A percentile compares a stretch with the other conserved stretches of the same genome.
Conservation (phyloP, 2,113 vertebrate genomes). For the Leptobrachium leishanense region DNA sequence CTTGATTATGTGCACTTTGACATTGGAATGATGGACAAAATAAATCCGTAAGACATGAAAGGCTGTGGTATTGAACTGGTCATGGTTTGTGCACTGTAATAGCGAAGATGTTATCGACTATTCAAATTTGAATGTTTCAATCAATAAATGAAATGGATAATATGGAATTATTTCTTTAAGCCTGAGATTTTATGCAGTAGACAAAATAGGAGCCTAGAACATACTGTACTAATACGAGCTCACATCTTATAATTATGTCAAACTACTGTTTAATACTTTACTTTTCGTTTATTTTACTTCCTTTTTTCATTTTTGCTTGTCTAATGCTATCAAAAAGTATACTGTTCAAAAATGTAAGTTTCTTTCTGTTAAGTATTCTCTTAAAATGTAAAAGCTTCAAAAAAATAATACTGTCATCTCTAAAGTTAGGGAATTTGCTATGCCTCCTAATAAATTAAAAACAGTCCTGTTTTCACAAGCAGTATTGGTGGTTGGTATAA, state of each 20-base stretch:
- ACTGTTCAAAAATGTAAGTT: not conserved
- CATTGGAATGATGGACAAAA: slow-evolving; percentile 44
- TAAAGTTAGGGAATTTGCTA: no score
- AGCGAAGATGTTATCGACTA: slow-evolving; percentile 50
- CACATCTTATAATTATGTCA: not conserved
- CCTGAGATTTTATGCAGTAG: not conserved
- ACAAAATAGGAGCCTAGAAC: not conserved
- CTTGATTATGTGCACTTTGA: slow-evolving; percentile 50
- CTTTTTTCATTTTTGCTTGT: no score
- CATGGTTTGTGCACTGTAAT: slow-evolving; percentile 50
- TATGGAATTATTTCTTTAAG: not conserved
- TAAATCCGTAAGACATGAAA: slow-evolving; percentile 47
- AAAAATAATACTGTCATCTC: no score
- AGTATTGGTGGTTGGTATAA: no score
- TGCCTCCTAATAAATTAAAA: no score
- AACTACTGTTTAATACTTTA: no score
- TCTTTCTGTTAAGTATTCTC: not conserved
- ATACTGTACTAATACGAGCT: not conserved
- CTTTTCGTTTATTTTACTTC: no score
- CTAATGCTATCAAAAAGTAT: not conserved
- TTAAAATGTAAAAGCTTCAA: no score
- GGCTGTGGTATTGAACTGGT: slow-evolving; percentile 53
- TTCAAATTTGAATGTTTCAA: not conserved
- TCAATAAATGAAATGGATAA: slow-evolving; percentile 1
- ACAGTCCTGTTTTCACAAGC: no score